phyloP scores from a whole-genome alignment of 2,797 vertebrate genomes.

The Orestias chungarensis region DNA sequence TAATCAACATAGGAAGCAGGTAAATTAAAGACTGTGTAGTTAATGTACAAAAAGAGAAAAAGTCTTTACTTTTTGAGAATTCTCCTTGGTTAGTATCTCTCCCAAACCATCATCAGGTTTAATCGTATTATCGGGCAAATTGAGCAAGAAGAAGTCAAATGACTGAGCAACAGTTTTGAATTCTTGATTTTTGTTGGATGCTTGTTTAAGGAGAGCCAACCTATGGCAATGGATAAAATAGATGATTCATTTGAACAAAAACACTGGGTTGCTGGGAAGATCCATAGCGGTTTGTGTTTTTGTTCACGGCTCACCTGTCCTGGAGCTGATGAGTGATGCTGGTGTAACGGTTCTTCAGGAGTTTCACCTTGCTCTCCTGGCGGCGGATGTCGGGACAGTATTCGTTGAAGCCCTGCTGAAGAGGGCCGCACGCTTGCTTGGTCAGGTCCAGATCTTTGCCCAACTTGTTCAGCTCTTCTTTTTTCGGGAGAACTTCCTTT shows the following conservation, averaged over 20 bases:
- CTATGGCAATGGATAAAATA: slow-evolving; percentile 61
- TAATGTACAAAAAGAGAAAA: not conserved
- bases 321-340: slow-evolving; percentile 85
- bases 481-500: slow-evolving; percentile 75
- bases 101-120: slow-evolving; percentile 79
- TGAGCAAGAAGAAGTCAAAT: slow-evolving; percentile 88
- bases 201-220: slow-evolving; percentile 81
- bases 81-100: slow-evolving; percentile 84
- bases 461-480: slow-evolving; percentile 83
- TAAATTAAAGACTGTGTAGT: not conserved
- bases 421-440: slow-evolving; percentile 79
- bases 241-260: not conserved
- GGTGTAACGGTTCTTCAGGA: slow-evolving; percentile 87
- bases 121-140: slow-evolving; percentile 83
- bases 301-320: slow-evolving; percentile 82
- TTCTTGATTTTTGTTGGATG: slow-evolving; percentile 83
- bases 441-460: slow-evolving; percentile 85
- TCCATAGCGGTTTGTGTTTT: not conserved
- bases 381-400: slow-evolving; percentile 88
- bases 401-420: slow-evolving; percentile 88
- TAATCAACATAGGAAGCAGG: not conserved
- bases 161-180: slow-evolving; percentile 86
- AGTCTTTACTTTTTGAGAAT: slow-evolving; percentile 86
- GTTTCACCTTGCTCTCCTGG: slow-evolving; percentile 86
- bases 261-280: not conserved